Conservation (phyloP, 2,888 invertebrate species). For the Plebejus argus region DNA sequence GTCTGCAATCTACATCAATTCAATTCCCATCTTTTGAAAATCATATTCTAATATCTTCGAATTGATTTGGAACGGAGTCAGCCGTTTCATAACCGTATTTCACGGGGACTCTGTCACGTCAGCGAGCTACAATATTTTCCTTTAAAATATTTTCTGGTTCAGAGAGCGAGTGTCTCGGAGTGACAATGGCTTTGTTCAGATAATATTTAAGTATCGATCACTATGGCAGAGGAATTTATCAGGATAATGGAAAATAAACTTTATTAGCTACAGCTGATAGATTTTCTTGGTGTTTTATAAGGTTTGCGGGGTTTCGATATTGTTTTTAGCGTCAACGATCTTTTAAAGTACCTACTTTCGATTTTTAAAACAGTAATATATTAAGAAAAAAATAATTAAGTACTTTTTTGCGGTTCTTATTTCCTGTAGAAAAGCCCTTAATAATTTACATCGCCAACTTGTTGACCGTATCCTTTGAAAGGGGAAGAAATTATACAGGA, state of each 20-base stretch:
- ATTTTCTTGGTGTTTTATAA: background rate
- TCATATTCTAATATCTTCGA: background rate
- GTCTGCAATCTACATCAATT: background rate
- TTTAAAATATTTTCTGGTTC: slow-evolving; percentile 10
- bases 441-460: background rate
- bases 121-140: background rate
- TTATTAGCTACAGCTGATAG: background rate
- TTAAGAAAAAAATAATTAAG: background rate
- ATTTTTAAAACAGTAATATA: background rate
- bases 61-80: background rate
- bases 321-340: too few species aligned
- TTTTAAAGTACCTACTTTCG: too few species aligned
- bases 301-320: too few species aligned
- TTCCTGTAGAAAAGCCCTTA: background rate
- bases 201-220: background rate
- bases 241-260: background rate
- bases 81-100: background rate
- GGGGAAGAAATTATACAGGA: slow-evolving; percentile 8
- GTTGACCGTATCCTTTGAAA: background rate
- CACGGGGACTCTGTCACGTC: background rate
- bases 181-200: slow-evolving; percentile 1
- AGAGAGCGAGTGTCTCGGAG: background rate
- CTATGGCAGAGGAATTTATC: background rate
- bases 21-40: background rate
- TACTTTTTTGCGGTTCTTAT: background rate